Conservation (phyloP, 2,797 vertebrate species). For the Centroberyx gerrardi region DNA sequence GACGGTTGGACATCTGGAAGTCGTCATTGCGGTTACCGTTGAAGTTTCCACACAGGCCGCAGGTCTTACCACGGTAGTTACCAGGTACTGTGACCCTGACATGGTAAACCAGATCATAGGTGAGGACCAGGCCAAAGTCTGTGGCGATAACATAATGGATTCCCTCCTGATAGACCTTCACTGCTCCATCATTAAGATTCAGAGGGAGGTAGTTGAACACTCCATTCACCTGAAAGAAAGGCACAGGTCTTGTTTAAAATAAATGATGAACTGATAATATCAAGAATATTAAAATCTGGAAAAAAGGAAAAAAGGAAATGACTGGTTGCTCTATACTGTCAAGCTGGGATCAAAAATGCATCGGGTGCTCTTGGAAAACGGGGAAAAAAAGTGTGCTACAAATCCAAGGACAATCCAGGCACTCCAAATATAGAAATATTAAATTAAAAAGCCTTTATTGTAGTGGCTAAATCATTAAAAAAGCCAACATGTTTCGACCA, state of each 20-base stretch:
- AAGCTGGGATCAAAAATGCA: too few species aligned
- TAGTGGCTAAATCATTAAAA: too few species aligned
- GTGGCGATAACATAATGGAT: slow-evolving; percentile 67
- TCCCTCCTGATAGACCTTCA: slow-evolving; percentile 74
- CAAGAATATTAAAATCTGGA: not conserved
- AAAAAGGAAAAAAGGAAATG: too few species aligned
- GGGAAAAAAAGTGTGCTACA: too few species aligned
- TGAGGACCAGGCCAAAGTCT: slow-evolving; percentile 79
- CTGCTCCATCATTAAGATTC: slow-evolving; percentile 68
- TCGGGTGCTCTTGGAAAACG: too few species aligned
- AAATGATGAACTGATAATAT: not conserved
- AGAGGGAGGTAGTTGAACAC: slow-evolving; percentile 76
- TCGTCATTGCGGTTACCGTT: slow-evolving; percentile 77
- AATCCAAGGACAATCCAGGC: too few species aligned
- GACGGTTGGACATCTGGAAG: slow-evolving; percentile 76
- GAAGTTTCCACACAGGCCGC: slow-evolving; percentile 85
- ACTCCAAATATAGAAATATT: too few species aligned
- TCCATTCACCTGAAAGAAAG: slow-evolving; percentile 79
- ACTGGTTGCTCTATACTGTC: too few species aligned
- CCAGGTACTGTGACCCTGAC: slow-evolving; percentile 79
- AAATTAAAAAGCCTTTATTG: too few species aligned
- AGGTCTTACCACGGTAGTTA: slow-evolving; percentile 76
- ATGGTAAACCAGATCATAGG: slow-evolving; percentile 80
- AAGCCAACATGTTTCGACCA: too few species aligned
- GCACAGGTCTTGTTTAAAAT: not conserved